Conservation (phyloP, 2,888 invertebrate genomes). For the Amphipyra berbera region DNA sequence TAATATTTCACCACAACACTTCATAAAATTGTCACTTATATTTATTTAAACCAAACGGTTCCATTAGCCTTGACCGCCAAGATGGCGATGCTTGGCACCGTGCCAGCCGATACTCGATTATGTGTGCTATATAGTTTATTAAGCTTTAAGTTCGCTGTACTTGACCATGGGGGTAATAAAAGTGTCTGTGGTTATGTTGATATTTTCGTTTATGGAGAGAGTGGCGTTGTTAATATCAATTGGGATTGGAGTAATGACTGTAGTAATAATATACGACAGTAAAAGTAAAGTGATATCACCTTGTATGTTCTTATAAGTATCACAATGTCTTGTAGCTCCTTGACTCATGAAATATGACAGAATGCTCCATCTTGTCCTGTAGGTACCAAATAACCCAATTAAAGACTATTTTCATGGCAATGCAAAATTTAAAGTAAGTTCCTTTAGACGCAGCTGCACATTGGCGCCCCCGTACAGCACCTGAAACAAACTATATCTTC, state of each 20-base stretch:
- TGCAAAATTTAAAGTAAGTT: no score
- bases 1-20: slow-evolving; percentile 12
- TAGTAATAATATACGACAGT: no score
- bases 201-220: neutral
- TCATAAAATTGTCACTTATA: slow-evolving; percentile 35
- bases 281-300: neutral
- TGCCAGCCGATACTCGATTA: slow-evolving; percentile 51
- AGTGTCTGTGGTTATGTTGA: slow-evolving; percentile 4
- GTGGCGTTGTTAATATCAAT: no score
- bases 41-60: slow-evolving; percentile 32
- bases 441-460: no score
- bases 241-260: neutral
- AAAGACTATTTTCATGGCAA: no score
- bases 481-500: no score
- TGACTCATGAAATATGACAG: no score
- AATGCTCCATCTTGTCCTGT: no score
- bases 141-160: slow-evolving; percentile 19
- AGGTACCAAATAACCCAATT: no score
- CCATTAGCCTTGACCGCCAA: slow-evolving; percentile 57
- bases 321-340: no score
- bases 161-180: slow-evolving; percentile 4
- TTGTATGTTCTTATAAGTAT: neutral
- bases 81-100: slow-evolving; percentile 42
- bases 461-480: no score
- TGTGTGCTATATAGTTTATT: slow-evolving; percentile 27